Evolutionary conservation across 2,113 vertebrate species (phyloP).

Genomic region (Tachysurus fulvidraco): DNA sequence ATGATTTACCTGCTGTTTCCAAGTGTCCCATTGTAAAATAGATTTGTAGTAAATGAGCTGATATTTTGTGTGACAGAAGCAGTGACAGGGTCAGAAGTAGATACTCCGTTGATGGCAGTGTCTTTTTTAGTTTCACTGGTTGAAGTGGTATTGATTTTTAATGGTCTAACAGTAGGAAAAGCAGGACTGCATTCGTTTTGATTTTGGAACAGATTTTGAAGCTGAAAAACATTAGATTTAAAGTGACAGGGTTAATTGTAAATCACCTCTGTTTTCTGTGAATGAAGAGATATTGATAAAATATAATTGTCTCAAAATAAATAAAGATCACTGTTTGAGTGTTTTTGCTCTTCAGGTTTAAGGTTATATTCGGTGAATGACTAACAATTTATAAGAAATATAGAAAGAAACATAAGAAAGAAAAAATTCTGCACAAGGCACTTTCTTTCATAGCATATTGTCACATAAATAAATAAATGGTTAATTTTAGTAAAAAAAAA

Average conservation of each 20-base stretch:
- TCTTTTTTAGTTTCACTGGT: background rate
- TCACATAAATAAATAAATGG: background rate
- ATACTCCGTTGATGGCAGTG: background rate
- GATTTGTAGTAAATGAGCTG: conserved; percentile 1
- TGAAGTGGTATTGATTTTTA: background rate
- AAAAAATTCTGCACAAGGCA: background rate
- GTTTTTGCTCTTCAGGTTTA: background rate
- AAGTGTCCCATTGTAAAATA: background rate
- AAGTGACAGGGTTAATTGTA: background rate
- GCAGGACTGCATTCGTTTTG: conserved; percentile 14
- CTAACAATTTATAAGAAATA: background rate
- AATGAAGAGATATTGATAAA: background rate
- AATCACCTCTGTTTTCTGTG: background rate
- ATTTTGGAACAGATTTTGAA: background rate
- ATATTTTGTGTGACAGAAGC: background rate
- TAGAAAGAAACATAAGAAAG: background rate
- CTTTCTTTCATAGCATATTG: background rate
- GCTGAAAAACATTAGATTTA: conserved; percentile 29
- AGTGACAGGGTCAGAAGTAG: background rate
- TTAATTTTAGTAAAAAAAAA: background rate
- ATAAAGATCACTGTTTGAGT: background rate
- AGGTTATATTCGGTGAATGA: background rate
- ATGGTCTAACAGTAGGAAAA: background rate
- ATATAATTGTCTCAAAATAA: background rate
- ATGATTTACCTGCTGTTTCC: conserved; percentile 2